Conservation (phyloP, 2,113 vertebrate species). For the Vimba vimba region DNA sequence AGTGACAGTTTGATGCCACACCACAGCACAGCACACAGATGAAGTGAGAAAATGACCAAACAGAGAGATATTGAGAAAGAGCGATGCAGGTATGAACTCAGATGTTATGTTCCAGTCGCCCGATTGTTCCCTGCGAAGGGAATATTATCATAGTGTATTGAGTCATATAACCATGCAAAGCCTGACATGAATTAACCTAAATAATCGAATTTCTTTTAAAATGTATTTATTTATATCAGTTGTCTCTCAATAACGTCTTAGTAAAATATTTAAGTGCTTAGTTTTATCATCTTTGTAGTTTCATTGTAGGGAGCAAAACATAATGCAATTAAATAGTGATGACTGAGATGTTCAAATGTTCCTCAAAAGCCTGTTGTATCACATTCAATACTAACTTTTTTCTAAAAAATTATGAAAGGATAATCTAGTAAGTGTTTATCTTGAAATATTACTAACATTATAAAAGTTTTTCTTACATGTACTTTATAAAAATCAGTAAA, state of each 20-base stretch:
- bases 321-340: too few species aligned
- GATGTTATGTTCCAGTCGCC: not conserved
- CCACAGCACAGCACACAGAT: conserved; percentile 12
- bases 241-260: not conserved
- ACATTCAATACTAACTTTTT: too few species aligned
- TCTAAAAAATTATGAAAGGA: too few species aligned
- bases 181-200: not conserved
- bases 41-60: conserved; percentile 26
- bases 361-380: too few species aligned
- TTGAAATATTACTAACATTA: too few species aligned
- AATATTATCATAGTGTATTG: not conserved
- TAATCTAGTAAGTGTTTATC: too few species aligned
- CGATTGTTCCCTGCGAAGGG: not conserved
- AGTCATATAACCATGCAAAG: not conserved
- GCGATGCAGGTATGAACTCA: not conserved
- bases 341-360: too few species aligned
- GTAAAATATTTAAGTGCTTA: not conserved
- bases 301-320: too few species aligned
- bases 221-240: not conserved
- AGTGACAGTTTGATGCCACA: conserved; percentile 17
- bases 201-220: not conserved
- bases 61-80: not conserved
- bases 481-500: too few species aligned
- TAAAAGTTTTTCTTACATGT: too few species aligned
- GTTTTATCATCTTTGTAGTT: too few species aligned